Evolutionary conservation across 1,140 invertebrate genomes (phyloP).

Genomic region (Macrotrachela quadricornifera): DNA sequence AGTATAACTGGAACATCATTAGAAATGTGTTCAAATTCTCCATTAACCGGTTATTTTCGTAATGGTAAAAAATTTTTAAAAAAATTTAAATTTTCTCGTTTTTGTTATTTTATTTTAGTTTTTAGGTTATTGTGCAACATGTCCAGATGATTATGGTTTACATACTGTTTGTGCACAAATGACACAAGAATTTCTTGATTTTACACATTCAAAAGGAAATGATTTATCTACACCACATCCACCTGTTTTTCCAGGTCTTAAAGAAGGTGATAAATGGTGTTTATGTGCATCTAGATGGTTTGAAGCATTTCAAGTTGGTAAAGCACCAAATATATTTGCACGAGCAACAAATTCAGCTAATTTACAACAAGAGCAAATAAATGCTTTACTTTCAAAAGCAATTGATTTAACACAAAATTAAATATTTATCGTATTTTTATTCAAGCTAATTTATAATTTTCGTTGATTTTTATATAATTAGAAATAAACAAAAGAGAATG

Average conservation of each 20-base stretch:
- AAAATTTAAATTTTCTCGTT: too few relatives aligned
- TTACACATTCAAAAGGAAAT: constrained; percentile 5
- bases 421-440: too few relatives aligned
- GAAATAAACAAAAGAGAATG: too few relatives aligned
- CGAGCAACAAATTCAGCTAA: background rate
- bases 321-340: background rate
- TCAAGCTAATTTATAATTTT: too few relatives aligned
- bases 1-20: background rate
- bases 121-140: background rate
- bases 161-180: constrained; percentile 4
- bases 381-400: too few relatives aligned
- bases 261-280: constrained; percentile 5
- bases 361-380: too few relatives aligned
- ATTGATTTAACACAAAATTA: too few relatives aligned
- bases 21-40: background rate
- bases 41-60: constrained; percentile 3
- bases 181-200: constrained; percentile 5
- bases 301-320: constrained; percentile 4
- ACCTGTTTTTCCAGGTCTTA: background rate
- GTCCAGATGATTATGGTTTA: background rate
- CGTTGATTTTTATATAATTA: too few relatives aligned
- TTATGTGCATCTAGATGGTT: constrained; percentile 3
- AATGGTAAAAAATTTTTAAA: background rate
- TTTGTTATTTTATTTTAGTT: too few relatives aligned
- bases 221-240: constrained; percentile 2